Conservation (phyloP, 2,797 vertebrate species). For the Sebastes reedi region DNA sequence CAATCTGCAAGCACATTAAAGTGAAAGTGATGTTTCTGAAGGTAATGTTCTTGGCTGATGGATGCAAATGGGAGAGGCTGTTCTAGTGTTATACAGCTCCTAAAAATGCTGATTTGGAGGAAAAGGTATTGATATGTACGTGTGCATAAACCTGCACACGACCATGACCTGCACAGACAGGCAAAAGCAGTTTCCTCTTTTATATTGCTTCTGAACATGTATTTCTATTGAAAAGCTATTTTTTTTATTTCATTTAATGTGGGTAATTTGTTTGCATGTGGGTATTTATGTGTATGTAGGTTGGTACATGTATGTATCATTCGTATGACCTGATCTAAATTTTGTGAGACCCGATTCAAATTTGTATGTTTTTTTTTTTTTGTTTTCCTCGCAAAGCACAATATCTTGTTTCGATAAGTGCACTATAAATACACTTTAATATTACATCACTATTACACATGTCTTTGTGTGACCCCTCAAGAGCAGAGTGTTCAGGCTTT, state of each 20-base stretch:
- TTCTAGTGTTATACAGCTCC: not conserved
- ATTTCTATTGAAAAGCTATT: too few species aligned
- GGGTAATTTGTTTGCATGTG: too few species aligned
- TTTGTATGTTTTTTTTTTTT: not conserved
- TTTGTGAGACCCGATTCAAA: not conserved
- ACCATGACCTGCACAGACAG: too few species aligned
- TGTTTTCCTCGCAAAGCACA: not conserved
- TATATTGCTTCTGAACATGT: too few species aligned
- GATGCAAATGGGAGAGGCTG: not conserved
- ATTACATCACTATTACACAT: not conserved
- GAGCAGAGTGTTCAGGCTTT: not conserved
- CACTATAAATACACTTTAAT: not conserved
- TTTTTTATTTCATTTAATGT: too few species aligned
- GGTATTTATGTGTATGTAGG: too few species aligned
- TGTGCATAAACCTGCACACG: not conserved
- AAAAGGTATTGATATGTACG: not conserved
- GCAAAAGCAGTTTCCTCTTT: too few species aligned
- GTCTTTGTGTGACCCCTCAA: not conserved
- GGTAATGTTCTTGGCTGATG: not conserved
- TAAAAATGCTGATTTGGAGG: not conserved
- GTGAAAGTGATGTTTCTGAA: not conserved
- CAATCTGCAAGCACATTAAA: slow-evolving; percentile 10
- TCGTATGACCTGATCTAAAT: not conserved
- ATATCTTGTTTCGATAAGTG: not conserved
- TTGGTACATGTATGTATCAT: not conserved